Base-by-base conservation (phyloP, 2,113 vertebrate species). In the Dermatemys mawii region DNA sequence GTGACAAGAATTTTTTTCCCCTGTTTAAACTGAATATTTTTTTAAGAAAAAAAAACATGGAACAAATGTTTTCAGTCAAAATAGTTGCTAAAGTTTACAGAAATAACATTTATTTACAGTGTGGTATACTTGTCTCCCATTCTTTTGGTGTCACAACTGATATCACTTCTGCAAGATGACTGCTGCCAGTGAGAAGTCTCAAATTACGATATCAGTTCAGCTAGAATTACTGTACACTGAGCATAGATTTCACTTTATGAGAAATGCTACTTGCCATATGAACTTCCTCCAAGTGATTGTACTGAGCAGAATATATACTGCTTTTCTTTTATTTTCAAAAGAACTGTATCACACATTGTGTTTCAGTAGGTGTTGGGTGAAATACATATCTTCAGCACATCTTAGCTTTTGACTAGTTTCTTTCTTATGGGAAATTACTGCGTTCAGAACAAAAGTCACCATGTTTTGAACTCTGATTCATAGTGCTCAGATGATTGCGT, bases 61-160 rank as follows among this genome's bases (percentile, higher is more conserved):
- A 27, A 76, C 41, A 44, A 44, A 54, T 92, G 83, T 95, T 97
- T 95, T 94, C 92, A 67, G 79, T 29, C n/a, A 95, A 95, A 92
- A n/a, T 48, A 83, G 78, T 92, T 81, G 57, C 81, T 92, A 92
- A 88, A 60, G 85, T 17, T 17, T 48, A n/a, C 81, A 54, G 19
- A 44, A 90, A 86, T 29, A 79, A 94, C 84, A 87, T 50, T 90
- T 63, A n/a, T 73, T 96, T 96, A 48, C 1, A 83, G 91, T 51
- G 78, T 95, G 85, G 86, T 60, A 78, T 54, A 55, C 38, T 4
- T 48, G 63, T 80, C 63, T 84, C 76, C 79, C 73, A 44, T 75
- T 27, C 88, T 94, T 86, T 19, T 13, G 2, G 26, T 49, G 49
- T 78, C 60, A 38, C 86, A 93, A 87, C 79, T 85, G 35, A 54